Base-by-base conservation (phyloP, 2,888 invertebrate species). In the Labia minor region DNA sequence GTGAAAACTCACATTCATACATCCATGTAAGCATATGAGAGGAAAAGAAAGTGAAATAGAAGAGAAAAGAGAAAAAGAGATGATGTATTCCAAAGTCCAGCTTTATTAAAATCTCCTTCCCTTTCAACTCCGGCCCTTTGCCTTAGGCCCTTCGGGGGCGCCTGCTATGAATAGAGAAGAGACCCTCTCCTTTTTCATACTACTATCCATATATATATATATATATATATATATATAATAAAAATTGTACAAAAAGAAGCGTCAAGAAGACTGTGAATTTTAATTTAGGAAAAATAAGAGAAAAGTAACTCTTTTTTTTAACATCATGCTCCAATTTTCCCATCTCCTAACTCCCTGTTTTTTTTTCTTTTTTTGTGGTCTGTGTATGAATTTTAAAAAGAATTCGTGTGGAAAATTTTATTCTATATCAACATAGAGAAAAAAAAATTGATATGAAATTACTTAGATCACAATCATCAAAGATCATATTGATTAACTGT, bases 61-160 rank as follows among this genome's bases (percentile, higher is more conserved):
- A 49, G 49, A 49, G 49, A 14, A 16, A 49, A 49, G 14, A n/a
- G n/a, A n/a, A 16, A 49, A 14, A 49, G 49, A 49, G 49, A 49
- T 49, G 49, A 49, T 49, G 49, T 49, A 49, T 49, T 49, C 49
- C 49, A 49, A 49, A 49, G 49, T 49, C 49, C 49, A 14, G 49
- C 49, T 49, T 49, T 49, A 49, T 49, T 49, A 49, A 49, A 49
- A 49, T 49, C 49, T 14, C 49, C 49, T 49, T n/a, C 49, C 49
- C 49, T 8, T 49, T 4, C 6, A 49, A 14, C 14, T 3, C 26
- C 4, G 49, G 49, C 49, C 49, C 49, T 49, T 49, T 49, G 49
- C 49, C 49, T 49, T 49, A 49, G 49, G 49, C 49, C 49, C 49
- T 49, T 49, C 49, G 49, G 49, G 49, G 49, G 49, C 49, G 49